A percentile compares a stretch with the other conserved stretches of the same genome.
Evolutionary conservation across 2,888 invertebrate genomes (phyloP).

Genomic region (Mellilla xanthometata): DNA sequence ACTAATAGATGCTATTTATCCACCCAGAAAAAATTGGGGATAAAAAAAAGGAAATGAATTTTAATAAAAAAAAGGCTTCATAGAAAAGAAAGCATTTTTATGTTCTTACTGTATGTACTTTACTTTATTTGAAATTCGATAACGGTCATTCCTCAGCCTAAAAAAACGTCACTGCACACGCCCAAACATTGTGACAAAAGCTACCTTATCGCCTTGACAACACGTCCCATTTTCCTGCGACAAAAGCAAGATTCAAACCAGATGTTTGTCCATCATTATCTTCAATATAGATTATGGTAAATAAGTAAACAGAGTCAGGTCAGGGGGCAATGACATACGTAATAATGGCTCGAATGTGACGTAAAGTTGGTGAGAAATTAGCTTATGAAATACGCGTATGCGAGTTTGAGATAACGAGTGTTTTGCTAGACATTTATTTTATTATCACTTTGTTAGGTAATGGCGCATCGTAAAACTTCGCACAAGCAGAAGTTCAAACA

Average conservation of each 20-base stretch:
- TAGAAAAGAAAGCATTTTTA: no score
- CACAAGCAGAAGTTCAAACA: no score
- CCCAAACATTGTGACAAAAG: background rate
- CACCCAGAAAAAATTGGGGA: no score
- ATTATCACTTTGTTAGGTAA: no score
- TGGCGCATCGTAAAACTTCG: no score
- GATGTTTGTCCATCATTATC: constrained; percentile 54
- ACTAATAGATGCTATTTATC: no score
- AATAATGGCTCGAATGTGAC: constrained; percentile 38
- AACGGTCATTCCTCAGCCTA: background rate
- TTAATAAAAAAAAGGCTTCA: no score
- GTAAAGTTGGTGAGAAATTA: constrained; percentile 33
- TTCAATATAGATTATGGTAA: constrained; percentile 37
- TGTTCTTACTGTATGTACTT: no score
- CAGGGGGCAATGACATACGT: constrained; percentile 52
- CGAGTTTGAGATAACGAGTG: background rate
- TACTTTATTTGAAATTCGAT: no score
- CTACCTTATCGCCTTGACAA: constrained; percentile 32
- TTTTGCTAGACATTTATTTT: background rate
- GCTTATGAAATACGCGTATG: constrained; percentile 13
- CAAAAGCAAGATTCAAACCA: constrained; percentile 28
- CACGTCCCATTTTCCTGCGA: constrained; percentile 32
- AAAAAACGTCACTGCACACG: constrained; percentile 27
- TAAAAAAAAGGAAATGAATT: no score
- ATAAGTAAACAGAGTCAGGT: constrained; percentile 52